Conservation (phyloP, 2,113 vertebrate species). For the Periophthalmus modestus region DNA sequence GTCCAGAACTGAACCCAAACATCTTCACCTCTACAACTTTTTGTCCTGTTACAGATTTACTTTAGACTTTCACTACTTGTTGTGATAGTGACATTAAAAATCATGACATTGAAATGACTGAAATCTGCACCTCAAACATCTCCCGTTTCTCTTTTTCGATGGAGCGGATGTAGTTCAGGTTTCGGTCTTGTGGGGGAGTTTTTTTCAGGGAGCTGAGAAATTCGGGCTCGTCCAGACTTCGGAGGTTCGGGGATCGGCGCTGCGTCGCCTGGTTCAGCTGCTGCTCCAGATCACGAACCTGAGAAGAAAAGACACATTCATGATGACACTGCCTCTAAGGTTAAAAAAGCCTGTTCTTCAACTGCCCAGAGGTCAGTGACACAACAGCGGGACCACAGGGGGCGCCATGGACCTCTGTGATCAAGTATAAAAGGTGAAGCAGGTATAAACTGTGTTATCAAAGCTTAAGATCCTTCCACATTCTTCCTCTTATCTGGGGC, state of each 20-base stretch:
- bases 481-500: too few relatives aligned
- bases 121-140: slow-evolving; percentile 79
- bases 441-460: not conserved
- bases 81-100: too few relatives aligned
- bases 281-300: slow-evolving; percentile 90
- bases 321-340: not conserved
- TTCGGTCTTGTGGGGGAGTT: slow-evolving; percentile 78
- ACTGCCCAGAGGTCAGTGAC: not conserved
- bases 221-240: slow-evolving; percentile 62
- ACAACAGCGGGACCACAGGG: not conserved
- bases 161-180: slow-evolving; percentile 81
- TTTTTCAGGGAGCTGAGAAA: slow-evolving; percentile 65
- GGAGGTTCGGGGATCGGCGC: slow-evolving; percentile 58
- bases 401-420: too few relatives aligned
- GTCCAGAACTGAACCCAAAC: too few relatives aligned
- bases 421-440: not conserved
- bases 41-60: too few relatives aligned
- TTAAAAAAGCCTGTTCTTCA: not conserved
- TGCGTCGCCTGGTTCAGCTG: slow-evolving; percentile 74
- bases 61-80: too few relatives aligned
- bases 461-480: too few relatives aligned
- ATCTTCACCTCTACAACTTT: too few relatives aligned
- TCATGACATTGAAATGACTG: not conserved
- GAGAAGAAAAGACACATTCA: not conserved
- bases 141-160: slow-evolving; percentile 88